These are phyloP conservation scores for Trichonephila clavipes DNA, from an alignment of 1,140 invertebrate genomes.

Conservation along the genomic window DNA sequence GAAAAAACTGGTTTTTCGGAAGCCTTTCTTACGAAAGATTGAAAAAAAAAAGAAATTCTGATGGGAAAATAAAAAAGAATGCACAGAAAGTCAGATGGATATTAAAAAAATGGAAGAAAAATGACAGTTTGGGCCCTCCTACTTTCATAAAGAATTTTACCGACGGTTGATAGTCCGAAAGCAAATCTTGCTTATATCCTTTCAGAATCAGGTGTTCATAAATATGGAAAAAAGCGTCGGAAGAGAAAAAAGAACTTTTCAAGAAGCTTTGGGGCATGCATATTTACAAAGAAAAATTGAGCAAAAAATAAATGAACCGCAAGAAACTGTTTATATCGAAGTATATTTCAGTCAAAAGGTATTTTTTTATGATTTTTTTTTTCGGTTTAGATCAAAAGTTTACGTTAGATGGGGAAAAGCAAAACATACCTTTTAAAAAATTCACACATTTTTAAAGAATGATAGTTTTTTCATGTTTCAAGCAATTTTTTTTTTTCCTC, in stretches of 20 bases:
- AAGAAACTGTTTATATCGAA: neutral
- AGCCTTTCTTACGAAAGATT: neutral
- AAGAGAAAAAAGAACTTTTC: neutral
- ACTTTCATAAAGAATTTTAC: neutral
- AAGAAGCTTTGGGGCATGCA: neutral
- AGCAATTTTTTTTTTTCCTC: neutral
- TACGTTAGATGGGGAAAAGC: neutral
- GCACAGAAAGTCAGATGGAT: neutral
- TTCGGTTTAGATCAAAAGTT: neutral
- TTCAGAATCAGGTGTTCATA: slow-evolving; percentile 13
- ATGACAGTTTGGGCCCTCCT: neutral
- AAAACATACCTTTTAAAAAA: too few relatives aligned
- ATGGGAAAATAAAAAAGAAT: neutral
- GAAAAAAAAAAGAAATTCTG: neutral
- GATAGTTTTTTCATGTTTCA: neutral
- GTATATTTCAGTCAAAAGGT: neutral
- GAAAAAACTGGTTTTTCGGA: slow-evolving; percentile 7
- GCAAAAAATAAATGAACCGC: neutral
- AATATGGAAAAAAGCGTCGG: neutral
- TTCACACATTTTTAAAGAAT: neutral
- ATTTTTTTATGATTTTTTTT: neutral
- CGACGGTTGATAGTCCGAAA: neutral
- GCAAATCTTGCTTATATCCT: neutral
- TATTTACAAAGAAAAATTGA: neutral
- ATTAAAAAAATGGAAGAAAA: neutral